Conservation (phyloP, 2,113 vertebrate genomes). For the Montifringilla adamsi region DNA sequence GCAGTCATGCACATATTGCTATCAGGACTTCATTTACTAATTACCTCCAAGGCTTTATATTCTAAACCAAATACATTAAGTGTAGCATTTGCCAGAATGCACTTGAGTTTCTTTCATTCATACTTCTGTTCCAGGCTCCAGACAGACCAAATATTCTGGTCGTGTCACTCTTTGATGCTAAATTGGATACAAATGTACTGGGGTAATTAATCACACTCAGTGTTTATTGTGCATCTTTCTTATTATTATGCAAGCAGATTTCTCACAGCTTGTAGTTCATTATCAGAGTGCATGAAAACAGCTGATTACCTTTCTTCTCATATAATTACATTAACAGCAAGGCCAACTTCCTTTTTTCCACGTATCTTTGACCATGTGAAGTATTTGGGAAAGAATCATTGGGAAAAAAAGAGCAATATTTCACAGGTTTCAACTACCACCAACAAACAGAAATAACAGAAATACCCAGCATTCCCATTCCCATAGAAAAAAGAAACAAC, state of each 20-base stretch:
- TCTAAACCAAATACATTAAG: neutral
- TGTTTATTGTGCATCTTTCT: conserved; percentile 55
- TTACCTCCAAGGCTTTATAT: conserved; percentile 1
- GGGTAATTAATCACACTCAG: conserved; percentile 58
- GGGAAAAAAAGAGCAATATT: neutral
- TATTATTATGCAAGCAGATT: conserved; percentile 47
- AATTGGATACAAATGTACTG: conserved; percentile 49
- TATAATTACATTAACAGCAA: conserved; percentile 40
- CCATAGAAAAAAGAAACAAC: rapidly evolving
- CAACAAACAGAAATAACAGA: neutral
- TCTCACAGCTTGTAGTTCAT: conserved; percentile 42
- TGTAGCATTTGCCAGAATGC: neutral
- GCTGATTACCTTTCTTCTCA: conserved; percentile 45
- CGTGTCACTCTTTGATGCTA: conserved; percentile 15
- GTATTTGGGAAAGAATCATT: neutral
- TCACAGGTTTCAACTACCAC: neutral
- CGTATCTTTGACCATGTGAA: neutral
- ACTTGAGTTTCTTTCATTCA: conserved; percentile 34
- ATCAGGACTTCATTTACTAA: neutral
- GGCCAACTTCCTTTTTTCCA: neutral
- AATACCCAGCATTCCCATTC: neutral
- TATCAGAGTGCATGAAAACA: conserved; percentile 56
- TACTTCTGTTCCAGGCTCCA: neutral
- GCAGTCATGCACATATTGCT: neutral
- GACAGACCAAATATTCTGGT: conserved; percentile 31